These are phyloP conservation scores for Caenorhabditis sp. DNA, from an alignment of 2,888 invertebrate species.

Conservation along the genomic window DNA sequence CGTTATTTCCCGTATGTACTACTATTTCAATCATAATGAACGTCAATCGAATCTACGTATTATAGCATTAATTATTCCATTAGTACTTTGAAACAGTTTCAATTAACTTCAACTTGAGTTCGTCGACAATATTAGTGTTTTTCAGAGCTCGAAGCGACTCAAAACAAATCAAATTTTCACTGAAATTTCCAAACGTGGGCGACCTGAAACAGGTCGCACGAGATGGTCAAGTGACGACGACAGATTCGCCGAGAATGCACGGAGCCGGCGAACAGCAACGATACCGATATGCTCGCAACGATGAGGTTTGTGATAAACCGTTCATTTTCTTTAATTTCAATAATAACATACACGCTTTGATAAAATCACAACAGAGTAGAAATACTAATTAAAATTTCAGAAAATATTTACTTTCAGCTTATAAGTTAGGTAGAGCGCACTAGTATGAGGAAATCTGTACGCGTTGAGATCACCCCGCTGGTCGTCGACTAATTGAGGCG, in stretches of 20 bases:
- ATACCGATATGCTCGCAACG: slow-evolving; percentile 10
- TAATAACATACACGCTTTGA: too few relatives aligned
- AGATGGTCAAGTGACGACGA: slow-evolving; percentile 42
- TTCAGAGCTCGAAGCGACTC: background rate
- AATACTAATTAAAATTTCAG: too few relatives aligned
- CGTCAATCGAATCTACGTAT: background rate
- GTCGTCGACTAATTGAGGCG: slow-evolving; percentile 7
- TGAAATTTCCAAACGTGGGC: background rate
- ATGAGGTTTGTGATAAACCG: slow-evolving; percentile 21
- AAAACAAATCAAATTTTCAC: background rate
- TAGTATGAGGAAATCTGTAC: too few relatives aligned
- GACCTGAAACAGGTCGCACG: slow-evolving; percentile 38
- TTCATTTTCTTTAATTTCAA: background rate
- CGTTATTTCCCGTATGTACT: too few relatives aligned
- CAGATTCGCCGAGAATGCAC: slow-evolving; percentile 34
- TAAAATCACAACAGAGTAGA: too few relatives aligned
- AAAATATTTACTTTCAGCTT: too few relatives aligned
- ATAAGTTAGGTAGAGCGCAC: too few relatives aligned
- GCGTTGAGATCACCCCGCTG: background rate
- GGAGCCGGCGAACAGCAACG: slow-evolving; percentile 36
- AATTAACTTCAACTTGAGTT: background rate
- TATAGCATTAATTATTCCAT: background rate
- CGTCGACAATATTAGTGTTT: background rate
- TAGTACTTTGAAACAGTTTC: too few relatives aligned
- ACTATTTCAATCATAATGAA: too few relatives aligned